Base-by-base conservation (phyloP, 2,113 vertebrate species). In the Pedionomus torquatus region DNA sequence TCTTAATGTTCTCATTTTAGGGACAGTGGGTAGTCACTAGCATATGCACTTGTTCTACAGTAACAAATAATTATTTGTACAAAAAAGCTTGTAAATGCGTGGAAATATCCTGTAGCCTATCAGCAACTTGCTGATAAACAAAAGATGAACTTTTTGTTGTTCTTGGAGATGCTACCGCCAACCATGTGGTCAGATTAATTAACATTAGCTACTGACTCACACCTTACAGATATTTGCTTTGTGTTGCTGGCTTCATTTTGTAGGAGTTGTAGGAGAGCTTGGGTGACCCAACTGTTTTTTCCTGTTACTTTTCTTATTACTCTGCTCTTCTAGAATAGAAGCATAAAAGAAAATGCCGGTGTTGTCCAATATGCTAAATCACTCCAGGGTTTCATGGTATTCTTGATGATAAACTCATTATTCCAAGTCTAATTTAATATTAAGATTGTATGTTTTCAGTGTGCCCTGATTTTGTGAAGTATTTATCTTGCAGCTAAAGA, bases 1-100 rank as follows among this genome's bases (percentile, higher is more conserved):
- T 98, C 51, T 90, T 70, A n/a, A 37, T 55, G 60, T 33, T 77
- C 25, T 69, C 5, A 41, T 82, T 90, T 87, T 78, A 35, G 26
- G 52, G 37, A 65, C 39, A 31, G 1, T 41, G 51, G 49, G 21
- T 76, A 57, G 21, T 28, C 23, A 2, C 39, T 92, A 33, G 33
- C 35, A 5, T 18, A 23, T 58, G 31, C 39, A 13, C 15, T 87
- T 66, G 20, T 52, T 84, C 13, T 44, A 25, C 24, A 78, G 35
- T 44, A 63, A 37, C 18, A 83, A 89, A 28, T 63, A 48, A 20
- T 25, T 74, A 2, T 54, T 70, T 71, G 25, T 71, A 31, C 12
- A 52, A 75, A 48, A 43, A 49, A 87, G 17, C 39, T 60, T 81
- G 26, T 70, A 68, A 88, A 41, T 61, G 3, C 26, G 7, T 46